These are phyloP conservation scores for Andrena flavipes DNA, from an alignment of 2,888 invertebrate species.

Conservation along the genomic window DNA sequence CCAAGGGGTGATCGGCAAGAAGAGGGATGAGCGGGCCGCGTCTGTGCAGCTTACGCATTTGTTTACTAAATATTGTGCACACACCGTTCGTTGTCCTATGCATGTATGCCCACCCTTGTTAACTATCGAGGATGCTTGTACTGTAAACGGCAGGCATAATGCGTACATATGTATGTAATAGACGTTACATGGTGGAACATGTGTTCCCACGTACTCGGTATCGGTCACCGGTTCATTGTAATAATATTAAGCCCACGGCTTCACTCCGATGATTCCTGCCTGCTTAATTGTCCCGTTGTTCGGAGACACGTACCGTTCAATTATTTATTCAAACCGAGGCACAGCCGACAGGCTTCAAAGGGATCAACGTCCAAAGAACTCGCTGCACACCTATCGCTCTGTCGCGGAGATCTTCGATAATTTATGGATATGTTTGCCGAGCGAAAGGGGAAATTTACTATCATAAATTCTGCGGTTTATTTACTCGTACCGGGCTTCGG, in stretches of 20 bases:
- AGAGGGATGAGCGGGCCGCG: not conserved
- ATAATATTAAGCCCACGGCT: not conserved
- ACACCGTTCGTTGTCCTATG: too few species aligned
- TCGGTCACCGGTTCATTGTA: constrained; percentile 3
- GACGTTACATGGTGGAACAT: not conserved
- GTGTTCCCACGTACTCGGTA: not conserved
- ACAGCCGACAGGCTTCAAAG: too few species aligned
- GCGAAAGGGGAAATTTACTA: constrained; percentile 46
- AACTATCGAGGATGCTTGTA: not conserved
- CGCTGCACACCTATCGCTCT: not conserved
- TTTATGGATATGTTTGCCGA: constrained; percentile 61
- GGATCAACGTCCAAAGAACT: constrained; percentile 1
- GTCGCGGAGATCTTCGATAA: constrained; percentile 25
- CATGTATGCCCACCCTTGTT: not conserved
- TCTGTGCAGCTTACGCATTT: too few species aligned
- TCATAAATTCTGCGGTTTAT: constrained; percentile 64
- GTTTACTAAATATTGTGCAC: too few species aligned
- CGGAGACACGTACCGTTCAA: too few species aligned
- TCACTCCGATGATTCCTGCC: too few species aligned
- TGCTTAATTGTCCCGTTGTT: too few species aligned
- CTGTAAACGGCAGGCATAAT: not conserved
- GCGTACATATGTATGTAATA: not conserved
- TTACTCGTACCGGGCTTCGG: constrained; percentile 45
- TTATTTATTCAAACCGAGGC: too few species aligned
- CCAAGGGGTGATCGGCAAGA: not conserved